These are phyloP conservation scores for Trissolcus japonicus DNA, from an alignment of 2,888 invertebrate species.

Conservation along the genomic window DNA sequence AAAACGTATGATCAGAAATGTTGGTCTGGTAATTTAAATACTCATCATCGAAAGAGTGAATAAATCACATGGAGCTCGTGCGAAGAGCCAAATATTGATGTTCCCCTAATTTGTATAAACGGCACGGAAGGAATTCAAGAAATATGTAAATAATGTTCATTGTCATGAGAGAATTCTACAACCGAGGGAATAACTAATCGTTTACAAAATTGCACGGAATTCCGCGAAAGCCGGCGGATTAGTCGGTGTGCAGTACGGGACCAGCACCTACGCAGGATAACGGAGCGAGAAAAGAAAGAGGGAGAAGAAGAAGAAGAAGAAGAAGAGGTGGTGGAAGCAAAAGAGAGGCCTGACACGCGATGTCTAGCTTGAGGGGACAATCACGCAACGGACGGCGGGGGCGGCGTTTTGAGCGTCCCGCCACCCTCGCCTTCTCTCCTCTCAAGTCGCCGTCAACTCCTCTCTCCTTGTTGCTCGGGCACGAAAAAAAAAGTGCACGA, in stretches of 20 bases:
- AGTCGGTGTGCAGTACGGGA: slow-evolving; percentile 17
- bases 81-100: no score
- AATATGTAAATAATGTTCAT: no score
- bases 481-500: slow-evolving; percentile 52
- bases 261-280: slow-evolving; percentile 31
- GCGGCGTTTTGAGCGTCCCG: slow-evolving; percentile 65
- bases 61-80: no score
- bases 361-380: slow-evolving; percentile 75
- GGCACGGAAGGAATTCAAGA: no score
- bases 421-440: slow-evolving; percentile 60
- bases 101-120: no score
- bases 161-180: no score
- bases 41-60: no score
- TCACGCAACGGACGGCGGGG: slow-evolving; percentile 74
- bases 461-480: slow-evolving; percentile 34
- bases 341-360: slow-evolving; percentile 75
- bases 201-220: slow-evolving; percentile 17
- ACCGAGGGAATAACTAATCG: not conserved
- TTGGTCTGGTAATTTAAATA: no score
- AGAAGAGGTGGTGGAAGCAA: slow-evolving; percentile 61
- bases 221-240: slow-evolving; percentile 18
- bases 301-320: no score
- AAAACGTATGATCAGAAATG: no score
- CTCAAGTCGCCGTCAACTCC: slow-evolving; percentile 50
- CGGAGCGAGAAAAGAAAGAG: not conserved